phyloP scores from a whole-genome alignment of 2,797 vertebrate species.

The Urocyon cinereoargenteus region DNA sequence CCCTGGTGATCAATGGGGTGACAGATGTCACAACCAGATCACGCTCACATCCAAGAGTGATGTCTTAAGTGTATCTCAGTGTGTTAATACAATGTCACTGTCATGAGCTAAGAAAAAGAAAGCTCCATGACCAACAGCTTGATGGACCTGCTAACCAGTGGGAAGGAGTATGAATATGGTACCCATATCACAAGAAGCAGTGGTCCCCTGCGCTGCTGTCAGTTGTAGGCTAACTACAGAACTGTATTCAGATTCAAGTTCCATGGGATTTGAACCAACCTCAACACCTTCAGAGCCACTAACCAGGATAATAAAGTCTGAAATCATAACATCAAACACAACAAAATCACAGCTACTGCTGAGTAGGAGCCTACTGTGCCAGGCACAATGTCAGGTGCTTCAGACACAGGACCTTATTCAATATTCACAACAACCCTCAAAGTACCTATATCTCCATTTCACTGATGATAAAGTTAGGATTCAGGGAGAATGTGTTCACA shows the following conservation, averaged over 20 bases:
- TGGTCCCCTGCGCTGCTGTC: neutral
- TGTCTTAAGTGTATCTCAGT: neutral
- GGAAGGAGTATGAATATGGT: neutral
- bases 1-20: neutral
- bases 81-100: neutral
- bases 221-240: neutral
- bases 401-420: neutral
- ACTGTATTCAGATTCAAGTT: neutral
- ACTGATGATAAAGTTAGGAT: neutral
- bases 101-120: neutral
- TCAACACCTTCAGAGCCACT: constrained; percentile 20
- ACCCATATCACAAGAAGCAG: neutral
- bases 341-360: neutral
- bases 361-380: neutral
- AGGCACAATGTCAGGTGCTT: neutral
- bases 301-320: neutral
- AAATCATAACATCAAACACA: constrained; percentile 61
- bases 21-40: neutral
- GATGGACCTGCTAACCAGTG: no score
- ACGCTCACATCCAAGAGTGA: neutral
- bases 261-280: neutral
- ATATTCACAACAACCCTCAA: neutral
- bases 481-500: neutral
- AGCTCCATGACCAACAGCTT: neutral
- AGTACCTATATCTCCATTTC: neutral